Conservation (phyloP, 1,140 invertebrate species). For the Palaemon carinicauda region DNA sequence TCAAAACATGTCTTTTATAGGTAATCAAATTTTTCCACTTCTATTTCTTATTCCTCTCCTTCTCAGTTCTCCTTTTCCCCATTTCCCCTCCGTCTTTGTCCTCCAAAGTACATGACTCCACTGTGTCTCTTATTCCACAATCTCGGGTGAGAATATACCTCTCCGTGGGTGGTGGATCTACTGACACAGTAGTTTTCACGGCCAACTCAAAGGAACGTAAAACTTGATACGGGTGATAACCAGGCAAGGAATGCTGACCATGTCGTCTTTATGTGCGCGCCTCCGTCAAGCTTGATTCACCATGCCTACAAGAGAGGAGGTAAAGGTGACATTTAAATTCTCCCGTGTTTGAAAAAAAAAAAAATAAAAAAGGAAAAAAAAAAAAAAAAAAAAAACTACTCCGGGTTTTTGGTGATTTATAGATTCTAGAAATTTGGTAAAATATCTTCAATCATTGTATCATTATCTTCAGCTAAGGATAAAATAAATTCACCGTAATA, state of each 20-base stretch:
- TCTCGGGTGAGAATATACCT: background rate
- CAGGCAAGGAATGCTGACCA: background rate
- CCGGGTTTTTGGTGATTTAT: no score
- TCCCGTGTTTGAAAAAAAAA: no score
- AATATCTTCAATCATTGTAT: no score
- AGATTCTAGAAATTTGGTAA: no score
- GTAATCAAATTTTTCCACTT: no score
- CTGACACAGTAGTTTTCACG: conserved; percentile 9
- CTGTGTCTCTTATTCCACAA: background rate
- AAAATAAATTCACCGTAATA: no score
- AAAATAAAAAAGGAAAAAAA: background rate
- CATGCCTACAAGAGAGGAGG: background rate
- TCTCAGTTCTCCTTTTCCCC: background rate
- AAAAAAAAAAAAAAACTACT: background rate
- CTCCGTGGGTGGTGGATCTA: conserved; percentile 2
- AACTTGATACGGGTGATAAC: conserved; percentile 4
- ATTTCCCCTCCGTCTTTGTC: background rate
- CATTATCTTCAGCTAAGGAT: no score
- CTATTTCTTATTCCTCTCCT: background rate
- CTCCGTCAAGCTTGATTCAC: background rate
- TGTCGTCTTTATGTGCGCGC: background rate
- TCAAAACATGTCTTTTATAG: no score
- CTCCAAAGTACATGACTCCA: background rate
- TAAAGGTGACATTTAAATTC: no score
- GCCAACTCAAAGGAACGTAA: background rate